Conservation (phyloP, 23 tunicate genomes). For the Phallusia fumigata region DNA sequence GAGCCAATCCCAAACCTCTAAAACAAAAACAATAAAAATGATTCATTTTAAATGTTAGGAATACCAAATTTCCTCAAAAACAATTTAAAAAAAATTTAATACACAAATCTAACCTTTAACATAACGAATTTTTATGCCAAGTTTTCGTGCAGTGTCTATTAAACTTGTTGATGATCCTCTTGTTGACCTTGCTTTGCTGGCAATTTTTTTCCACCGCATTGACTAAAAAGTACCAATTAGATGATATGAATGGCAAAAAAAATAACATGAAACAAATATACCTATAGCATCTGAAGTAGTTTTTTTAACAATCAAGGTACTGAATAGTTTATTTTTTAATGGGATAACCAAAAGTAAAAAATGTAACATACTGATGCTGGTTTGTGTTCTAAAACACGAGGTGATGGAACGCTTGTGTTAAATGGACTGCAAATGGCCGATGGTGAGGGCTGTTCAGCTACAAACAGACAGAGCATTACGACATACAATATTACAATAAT, state of each 20-base stretch:
- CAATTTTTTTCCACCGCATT: conserved; percentile 29
- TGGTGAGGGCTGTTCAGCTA: not conserved
- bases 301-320: no score
- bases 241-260: no score
- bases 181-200: conserved; percentile 32
- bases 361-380: not conserved
- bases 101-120: conserved; percentile 17
- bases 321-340: no score
- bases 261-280: no score
- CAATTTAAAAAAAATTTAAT: not conserved
- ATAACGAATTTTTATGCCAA: conserved; percentile 40
- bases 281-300: no score
- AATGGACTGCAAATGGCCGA: not conserved
- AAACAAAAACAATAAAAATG: not conserved
- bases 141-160: conserved; percentile 29
- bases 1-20: conserved; percentile 33
- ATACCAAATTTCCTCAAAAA: not conserved
- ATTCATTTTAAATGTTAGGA: not conserved
- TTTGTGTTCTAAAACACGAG: not conserved
- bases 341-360: not conserved
- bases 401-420: not conserved
- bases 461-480: not conserved
- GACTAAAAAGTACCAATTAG: conserved; percentile 8
- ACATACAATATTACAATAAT: not conserved
- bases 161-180: not conserved